A percentile compares a stretch with the other conserved stretches of the same genome.
phyloP scores from a whole-genome alignment of 2,113 vertebrate species.

The Tichodroma muraria region DNA sequence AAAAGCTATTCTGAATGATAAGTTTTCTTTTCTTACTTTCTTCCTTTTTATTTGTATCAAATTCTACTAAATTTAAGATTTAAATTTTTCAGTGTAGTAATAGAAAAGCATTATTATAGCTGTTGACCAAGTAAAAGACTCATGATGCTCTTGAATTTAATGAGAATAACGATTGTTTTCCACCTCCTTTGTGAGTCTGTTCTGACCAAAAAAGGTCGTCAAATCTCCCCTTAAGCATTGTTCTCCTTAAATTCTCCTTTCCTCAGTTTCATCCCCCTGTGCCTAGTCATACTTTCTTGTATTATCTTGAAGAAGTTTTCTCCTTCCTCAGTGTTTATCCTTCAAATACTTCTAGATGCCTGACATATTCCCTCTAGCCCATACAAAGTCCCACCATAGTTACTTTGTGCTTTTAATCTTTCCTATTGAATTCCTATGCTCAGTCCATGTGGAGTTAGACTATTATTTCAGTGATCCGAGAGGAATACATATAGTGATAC shows the following conservation, averaged over 20 bases:
- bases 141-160: not conserved
- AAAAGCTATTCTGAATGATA: not conserved
- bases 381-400: not conserved
- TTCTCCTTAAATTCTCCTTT: not conserved
- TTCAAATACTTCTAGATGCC: conserved; percentile 14
- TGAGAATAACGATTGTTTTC: not conserved
- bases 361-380: conserved; percentile 11
- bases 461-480: not conserved
- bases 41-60: not conserved
- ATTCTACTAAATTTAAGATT: not conserved
- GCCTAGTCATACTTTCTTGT: not conserved
- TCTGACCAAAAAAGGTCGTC: not conserved
- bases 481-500: not conserved
- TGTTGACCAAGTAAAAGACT: not conserved
- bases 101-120: not conserved
- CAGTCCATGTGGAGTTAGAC: not conserved
- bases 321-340: conserved; percentile 1
- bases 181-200: not conserved
- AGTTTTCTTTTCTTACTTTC: not conserved
- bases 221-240: not conserved
- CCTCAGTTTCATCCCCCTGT: not conserved
- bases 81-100: not conserved
- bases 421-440: not conserved
- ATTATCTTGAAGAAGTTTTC: not conserved
- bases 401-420: conserved; percentile 26